Conservation (phyloP, 2,888 invertebrate species). For the Cerceris ruficornis region DNA sequence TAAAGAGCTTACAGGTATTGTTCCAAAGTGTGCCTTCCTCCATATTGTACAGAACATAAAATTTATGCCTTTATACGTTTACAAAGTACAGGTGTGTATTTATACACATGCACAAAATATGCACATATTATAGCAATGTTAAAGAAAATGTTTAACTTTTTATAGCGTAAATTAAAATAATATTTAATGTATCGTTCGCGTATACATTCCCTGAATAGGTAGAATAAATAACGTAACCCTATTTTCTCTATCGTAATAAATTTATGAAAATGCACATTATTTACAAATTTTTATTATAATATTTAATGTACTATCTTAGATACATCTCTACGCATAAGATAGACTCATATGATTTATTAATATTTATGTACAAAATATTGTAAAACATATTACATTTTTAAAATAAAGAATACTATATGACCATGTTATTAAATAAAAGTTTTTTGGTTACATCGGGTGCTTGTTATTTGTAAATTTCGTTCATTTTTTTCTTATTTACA, state of each 20-base stretch:
- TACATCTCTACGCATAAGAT: slow-evolving; percentile 41
- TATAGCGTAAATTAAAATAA: slow-evolving; percentile 47
- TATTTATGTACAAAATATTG: slow-evolving; percentile 75
- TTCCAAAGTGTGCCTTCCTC: slow-evolving; percentile 63
- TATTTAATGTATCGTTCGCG: slow-evolving; percentile 48
- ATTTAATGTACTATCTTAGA: slow-evolving; percentile 57
- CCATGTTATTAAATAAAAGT: slow-evolving; percentile 67
- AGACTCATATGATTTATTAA: slow-evolving; percentile 40
- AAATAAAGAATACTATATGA: slow-evolving; percentile 70
- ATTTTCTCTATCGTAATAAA: slow-evolving; percentile 56
- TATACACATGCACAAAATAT: slow-evolving; percentile 10
- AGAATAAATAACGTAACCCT: slow-evolving; percentile 54
- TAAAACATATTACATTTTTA: slow-evolving; percentile 65
- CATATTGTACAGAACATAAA: slow-evolving; percentile 49
- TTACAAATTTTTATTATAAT: slow-evolving; percentile 57
- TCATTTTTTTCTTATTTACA: slow-evolving; percentile 11
- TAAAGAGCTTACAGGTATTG: slow-evolving; percentile 54
- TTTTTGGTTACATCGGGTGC: slow-evolving; percentile 46
- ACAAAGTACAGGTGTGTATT: slow-evolving; percentile 26
- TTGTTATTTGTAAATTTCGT: slow-evolving; percentile 1
- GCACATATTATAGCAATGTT: slow-evolving; percentile 7
- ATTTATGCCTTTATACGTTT: slow-evolving; percentile 38
- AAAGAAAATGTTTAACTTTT: slow-evolving; percentile 30
- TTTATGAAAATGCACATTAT: slow-evolving; percentile 63
- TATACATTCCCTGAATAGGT: slow-evolving; percentile 63